Evolutionary conservation across 2,888 invertebrate species (phyloP), one percentile per base, ranked within the genome.

Genomic region (Imbricaverruca yamaguchii): DNA sequence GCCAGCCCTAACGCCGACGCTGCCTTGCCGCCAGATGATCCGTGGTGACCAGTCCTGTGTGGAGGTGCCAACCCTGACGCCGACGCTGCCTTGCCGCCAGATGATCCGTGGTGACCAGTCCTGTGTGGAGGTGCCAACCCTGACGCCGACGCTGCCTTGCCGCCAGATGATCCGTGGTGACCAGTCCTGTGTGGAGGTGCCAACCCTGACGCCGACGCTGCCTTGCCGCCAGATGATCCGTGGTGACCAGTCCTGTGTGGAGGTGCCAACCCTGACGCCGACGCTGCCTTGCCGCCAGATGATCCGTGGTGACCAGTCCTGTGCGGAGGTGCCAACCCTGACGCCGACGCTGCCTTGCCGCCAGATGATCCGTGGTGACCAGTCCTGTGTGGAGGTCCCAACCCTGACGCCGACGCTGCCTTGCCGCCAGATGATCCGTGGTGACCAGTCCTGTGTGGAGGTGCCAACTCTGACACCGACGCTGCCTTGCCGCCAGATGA

Each of bases 31-130:
- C 74, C 79, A 74, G 56, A 77, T 82, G 83, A 80, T 86, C 81
- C 85, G 86, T n/a, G n/a, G n/a, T n/a, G n/a, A n/a, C n/a, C n/a
- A n/a, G 39, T 39, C 39, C 39, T 39, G 39, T 39, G 39, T 39
- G 39, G 39, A 39, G 39, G 39, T 39, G 39, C 39, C 39, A 39
- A 3, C 39, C 39, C 39, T 39, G 39, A 39, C 39, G 4, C 39
- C 39, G 39, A 39, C 39, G 39, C 39, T 39, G 39, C 56, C 53
- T 18, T 85, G 81, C 25, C 81, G 79, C 74, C 79, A 74, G 56
- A 77, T 82, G 83, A 80, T 86, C 81, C 85, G 86, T n/a, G n/a
- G n/a, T n/a, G n/a, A n/a, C n/a, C n/a, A n/a, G 39, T 39, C 39
- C 39, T 39, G 39, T 39, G 39, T 39, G 39, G 39, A 39, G 39